Conservation (phyloP, 1,140 invertebrate species). For the Pentalonia nigronervosa region DNA sequence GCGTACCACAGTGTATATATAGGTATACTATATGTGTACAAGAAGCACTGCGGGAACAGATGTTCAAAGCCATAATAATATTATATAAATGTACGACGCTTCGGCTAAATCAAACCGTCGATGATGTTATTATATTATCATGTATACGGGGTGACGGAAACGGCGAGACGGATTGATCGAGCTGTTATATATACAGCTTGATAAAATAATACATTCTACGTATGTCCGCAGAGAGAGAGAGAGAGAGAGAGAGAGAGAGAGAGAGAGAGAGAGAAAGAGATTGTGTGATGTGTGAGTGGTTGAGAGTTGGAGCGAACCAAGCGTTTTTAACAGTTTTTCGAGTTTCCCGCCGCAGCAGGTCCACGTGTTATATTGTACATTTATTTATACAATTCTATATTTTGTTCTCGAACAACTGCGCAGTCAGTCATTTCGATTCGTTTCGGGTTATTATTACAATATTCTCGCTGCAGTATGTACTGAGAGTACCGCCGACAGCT, state of each 20-base stretch:
- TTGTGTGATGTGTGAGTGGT: too few relatives aligned
- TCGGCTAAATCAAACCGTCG: not conserved
- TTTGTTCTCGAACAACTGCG: not conserved
- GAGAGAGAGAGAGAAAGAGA: not conserved
- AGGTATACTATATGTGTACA: not conserved
- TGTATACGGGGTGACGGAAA: not conserved
- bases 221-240: not conserved
- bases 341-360: too few relatives aligned
- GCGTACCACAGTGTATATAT: not conserved
- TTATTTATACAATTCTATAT: not conserved
- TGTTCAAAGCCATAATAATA: not conserved
- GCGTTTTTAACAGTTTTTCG: not conserved
- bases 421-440: slow-evolving; percentile 16
- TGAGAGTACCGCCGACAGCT: not conserved
- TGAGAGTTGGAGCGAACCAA: not conserved
- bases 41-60: not conserved
- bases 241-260: not conserved
- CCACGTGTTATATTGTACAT: not conserved
- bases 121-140: not conserved
- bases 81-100: not conserved
- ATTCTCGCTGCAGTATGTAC: not conserved
- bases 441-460: slow-evolving; percentile 19
- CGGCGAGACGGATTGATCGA: not conserved
- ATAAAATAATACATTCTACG: not conserved
- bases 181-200: not conserved